phyloP scores from a whole-genome alignment of 2,888 invertebrate genomes.

The Hirtodrosophila trivittata region DNA sequence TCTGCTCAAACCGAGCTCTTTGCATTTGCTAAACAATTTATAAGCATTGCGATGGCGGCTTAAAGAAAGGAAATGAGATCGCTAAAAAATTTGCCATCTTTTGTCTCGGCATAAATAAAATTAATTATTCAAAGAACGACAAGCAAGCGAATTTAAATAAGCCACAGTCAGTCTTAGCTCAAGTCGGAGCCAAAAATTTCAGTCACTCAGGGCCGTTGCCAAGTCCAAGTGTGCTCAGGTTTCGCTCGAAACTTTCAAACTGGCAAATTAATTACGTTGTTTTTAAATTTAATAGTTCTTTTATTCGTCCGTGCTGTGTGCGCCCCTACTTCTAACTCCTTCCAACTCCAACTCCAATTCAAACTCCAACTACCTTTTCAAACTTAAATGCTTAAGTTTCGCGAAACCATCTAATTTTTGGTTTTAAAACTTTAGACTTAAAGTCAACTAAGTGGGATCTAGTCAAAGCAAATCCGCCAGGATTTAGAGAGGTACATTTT shows the following conservation, averaged over 20 bases:
- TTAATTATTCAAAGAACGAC: slow-evolving; percentile 60
- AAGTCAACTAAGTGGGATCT: too few relatives aligned
- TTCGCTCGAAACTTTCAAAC: background rate
- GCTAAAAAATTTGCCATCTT: slow-evolving; percentile 37
- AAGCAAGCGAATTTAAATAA: slow-evolving; percentile 26
- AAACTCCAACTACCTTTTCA: too few relatives aligned
- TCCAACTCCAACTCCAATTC: too few relatives aligned
- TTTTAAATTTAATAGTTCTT: slow-evolving; percentile 8
- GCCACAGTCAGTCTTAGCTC: background rate
- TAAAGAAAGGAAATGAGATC: slow-evolving; percentile 22
- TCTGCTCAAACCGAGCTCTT: slow-evolving; percentile 18
- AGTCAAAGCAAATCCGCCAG: too few relatives aligned
- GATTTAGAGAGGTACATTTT: too few relatives aligned
- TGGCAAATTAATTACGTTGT: slow-evolving; percentile 18
- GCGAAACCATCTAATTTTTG: too few relatives aligned
- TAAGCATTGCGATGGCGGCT: slow-evolving; percentile 56
- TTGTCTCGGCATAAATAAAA: slow-evolving; percentile 59
- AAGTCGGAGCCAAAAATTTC: background rate
- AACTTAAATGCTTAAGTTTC: too few relatives aligned
- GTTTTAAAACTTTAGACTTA: too few relatives aligned
- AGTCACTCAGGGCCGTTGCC: slow-evolving; percentile 2
- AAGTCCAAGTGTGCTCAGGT: background rate
- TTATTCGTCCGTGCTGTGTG: background rate
- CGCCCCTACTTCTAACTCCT: too few relatives aligned
- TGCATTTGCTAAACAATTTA: slow-evolving; percentile 62